Evolutionary conservation across 2,888 invertebrate species (phyloP).

Genomic region (Agriopis leucophaearia): DNA sequence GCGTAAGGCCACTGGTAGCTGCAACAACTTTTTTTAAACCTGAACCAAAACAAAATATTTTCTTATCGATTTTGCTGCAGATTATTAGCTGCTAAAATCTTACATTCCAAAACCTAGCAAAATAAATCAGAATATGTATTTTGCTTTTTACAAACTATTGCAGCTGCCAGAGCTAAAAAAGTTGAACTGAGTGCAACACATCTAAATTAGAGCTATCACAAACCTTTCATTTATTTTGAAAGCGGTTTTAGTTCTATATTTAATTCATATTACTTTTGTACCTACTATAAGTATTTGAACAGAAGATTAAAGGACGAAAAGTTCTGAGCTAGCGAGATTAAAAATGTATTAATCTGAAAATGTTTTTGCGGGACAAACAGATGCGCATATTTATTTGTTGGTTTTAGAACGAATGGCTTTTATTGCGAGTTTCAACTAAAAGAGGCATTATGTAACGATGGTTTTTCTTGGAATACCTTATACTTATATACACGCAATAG

Average conservation of each 20-base stretch:
- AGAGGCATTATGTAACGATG: neutral
- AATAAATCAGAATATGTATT: no score
- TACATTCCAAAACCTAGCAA: no score
- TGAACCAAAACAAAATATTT: no score
- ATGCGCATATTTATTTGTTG: slow-evolving; percentile 24
- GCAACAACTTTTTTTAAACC: no score
- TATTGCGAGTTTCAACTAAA: slow-evolving; percentile 5
- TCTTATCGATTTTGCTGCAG: no score
- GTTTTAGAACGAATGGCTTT: slow-evolving; percentile 1
- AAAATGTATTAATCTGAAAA: slow-evolving; percentile 24
- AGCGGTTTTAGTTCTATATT: neutral
- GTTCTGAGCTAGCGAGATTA: slow-evolving; percentile 22
- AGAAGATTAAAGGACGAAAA: slow-evolving; percentile 20
- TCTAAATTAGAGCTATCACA: neutral
- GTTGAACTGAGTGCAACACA: no score
- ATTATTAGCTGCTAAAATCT: no score
- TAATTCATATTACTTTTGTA: neutral
- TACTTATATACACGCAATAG: no score
- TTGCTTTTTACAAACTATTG: no score
- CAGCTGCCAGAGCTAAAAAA: no score
- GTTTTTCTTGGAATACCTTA: neutral
- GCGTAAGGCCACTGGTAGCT: no score
- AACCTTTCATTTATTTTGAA: neutral
- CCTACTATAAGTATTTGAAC: neutral
- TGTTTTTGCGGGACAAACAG: slow-evolving; percentile 17